Conservation (phyloP, 2,888 invertebrate genomes). For the Diarsia mendica region DNA sequence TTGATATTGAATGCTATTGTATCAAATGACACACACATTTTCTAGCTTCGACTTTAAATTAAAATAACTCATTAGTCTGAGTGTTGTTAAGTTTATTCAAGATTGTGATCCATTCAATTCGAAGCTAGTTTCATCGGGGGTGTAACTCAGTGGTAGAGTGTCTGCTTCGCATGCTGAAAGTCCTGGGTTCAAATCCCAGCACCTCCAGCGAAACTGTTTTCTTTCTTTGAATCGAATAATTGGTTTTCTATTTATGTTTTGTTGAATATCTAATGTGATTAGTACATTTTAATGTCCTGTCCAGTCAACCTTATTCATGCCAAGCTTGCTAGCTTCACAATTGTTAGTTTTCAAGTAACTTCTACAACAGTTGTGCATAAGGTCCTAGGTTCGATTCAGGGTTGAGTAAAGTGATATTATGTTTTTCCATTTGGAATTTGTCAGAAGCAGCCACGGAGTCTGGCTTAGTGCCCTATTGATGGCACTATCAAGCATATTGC, state of each 20-base stretch:
- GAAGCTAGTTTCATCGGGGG: neutral
- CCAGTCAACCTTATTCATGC: too few relatives aligned
- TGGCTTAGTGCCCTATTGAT: too few relatives aligned
- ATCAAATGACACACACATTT: neutral
- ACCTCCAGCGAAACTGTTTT: constrained; percentile 83
- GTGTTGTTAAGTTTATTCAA: neutral
- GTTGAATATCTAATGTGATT: neutral
- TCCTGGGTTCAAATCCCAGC: constrained; percentile 92
- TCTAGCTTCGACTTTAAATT: neutral
- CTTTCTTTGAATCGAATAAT: neutral
- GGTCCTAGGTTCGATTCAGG: too few relatives aligned
- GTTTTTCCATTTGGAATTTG: too few relatives aligned
- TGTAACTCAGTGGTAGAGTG: constrained; percentile 76
- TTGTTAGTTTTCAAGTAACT: too few relatives aligned
- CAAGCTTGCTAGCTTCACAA: too few relatives aligned
- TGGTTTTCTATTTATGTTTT: neutral
- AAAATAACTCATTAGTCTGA: neutral
- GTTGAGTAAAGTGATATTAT: too few relatives aligned
- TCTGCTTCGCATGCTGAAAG: constrained; percentile 92
- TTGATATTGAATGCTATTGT: neutral
- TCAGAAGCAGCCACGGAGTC: too few relatives aligned
- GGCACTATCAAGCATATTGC: too few relatives aligned
- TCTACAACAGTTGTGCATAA: too few relatives aligned
- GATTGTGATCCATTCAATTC: neutral
- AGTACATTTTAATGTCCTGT: neutral